These are phyloP conservation scores for Gymnoscopelus microlampas DNA, from an alignment of 2,797 vertebrate genomes.

Conservation along the genomic window DNA sequence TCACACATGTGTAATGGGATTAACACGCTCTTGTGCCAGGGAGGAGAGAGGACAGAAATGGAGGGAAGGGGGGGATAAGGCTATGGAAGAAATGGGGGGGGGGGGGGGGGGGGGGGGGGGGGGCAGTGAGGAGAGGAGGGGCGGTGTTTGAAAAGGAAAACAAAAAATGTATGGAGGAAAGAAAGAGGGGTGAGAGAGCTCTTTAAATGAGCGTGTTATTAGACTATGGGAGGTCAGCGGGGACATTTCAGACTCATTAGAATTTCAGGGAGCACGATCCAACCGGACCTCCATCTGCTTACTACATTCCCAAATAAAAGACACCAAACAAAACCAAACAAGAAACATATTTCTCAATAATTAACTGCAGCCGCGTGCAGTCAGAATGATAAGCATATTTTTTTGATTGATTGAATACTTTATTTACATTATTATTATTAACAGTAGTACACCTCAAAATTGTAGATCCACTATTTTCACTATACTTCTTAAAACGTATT, in stretches of 20 bases:
- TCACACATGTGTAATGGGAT: slow-evolving; percentile 83
- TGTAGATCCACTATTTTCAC: too few relatives aligned
- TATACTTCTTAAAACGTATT: too few relatives aligned
- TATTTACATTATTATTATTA: too few relatives aligned
- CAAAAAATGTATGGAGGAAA: slow-evolving; percentile 56
- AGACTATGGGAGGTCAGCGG: slow-evolving; percentile 50
- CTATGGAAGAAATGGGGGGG: slow-evolving; percentile 47
- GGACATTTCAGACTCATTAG: slow-evolving; percentile 46
- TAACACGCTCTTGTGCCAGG: slow-evolving; percentile 64
- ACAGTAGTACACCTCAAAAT: too few relatives aligned
- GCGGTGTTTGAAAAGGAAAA: slow-evolving; percentile 55
- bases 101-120: slow-evolving; percentile 19
- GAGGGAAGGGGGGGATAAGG: slow-evolving; percentile 53
- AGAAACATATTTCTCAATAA: too few relatives aligned
- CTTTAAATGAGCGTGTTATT: slow-evolving; percentile 54
- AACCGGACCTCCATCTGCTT: slow-evolving; percentile 23
- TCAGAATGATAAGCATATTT: too few relatives aligned
- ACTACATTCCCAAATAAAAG: slow-evolving; percentile 11
- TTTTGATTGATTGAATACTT: too few relatives aligned
- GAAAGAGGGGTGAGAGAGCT: slow-evolving; percentile 46
- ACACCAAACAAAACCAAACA: too few relatives aligned
- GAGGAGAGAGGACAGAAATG: slow-evolving; percentile 49
- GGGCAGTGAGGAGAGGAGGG: slow-evolving; percentile 35
- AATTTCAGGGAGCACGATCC: slow-evolving; percentile 28
- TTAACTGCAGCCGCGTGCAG: too few relatives aligned